phyloP scores from a whole-genome alignment of 2,888 invertebrate genomes.

The Acronicta alni region DNA sequence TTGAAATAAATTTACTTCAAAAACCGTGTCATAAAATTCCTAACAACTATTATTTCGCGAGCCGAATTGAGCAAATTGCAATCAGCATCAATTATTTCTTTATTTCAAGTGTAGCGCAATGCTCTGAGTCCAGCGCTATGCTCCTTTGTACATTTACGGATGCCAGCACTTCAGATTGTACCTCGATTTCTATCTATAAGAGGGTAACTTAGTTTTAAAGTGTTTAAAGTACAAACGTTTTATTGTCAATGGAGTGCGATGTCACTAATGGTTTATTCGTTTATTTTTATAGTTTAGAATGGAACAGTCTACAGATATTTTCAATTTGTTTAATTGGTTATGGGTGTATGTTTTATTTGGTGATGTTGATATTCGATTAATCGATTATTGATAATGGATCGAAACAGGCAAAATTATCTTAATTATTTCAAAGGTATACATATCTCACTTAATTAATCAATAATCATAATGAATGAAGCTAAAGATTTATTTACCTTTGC shows the following conservation, averaged over 20 bases:
- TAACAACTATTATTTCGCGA: neutral
- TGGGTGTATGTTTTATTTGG: too few relatives aligned
- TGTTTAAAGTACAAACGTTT: slow-evolving; percentile 35
- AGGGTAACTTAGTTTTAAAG: slow-evolving; percentile 35
- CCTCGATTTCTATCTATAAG: slow-evolving; percentile 39
- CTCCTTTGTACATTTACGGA: slow-evolving; percentile 18
- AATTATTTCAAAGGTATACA: too few relatives aligned
- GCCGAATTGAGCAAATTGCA: neutral
- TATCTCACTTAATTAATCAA: too few relatives aligned
- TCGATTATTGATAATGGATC: too few relatives aligned
- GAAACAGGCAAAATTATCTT: too few relatives aligned
- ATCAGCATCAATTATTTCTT: slow-evolving; percentile 12
- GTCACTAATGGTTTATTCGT: slow-evolving; percentile 32
- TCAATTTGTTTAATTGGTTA: too few relatives aligned
- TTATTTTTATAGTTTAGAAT: slow-evolving; percentile 21
- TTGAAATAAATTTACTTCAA: neutral
- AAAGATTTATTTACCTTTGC: too few relatives aligned
- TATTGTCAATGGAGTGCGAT: slow-evolving; percentile 20
- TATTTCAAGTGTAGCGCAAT: slow-evolving; percentile 4
- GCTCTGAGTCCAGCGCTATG: slow-evolving; percentile 13
- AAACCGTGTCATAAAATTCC: neutral
- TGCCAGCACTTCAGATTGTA: slow-evolving; percentile 36
- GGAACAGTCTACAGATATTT: too few relatives aligned
- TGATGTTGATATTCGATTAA: too few relatives aligned
- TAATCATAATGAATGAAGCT: too few relatives aligned